Evolutionary conservation across 2,888 invertebrate genomes (phyloP), one percentile per base, ranked within the genome.

Genomic region (Mayetiola destructor): DNA sequence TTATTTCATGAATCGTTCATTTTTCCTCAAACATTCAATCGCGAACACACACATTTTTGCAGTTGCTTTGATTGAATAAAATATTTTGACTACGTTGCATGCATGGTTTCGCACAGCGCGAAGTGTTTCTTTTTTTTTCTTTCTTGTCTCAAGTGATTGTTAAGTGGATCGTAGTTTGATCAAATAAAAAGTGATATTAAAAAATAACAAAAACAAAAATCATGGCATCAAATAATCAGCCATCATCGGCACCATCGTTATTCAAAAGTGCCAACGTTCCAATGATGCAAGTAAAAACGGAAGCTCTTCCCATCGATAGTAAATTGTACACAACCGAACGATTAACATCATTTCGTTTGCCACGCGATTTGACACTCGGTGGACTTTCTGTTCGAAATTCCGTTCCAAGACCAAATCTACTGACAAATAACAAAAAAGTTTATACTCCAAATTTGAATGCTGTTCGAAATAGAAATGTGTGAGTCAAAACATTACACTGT

Each of bases 381-480:
- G 78, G 69, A 10, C 21, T 56, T 6, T 10, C 23, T n/a, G 4
- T 20, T n/a, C 35, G 23, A 52, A 27, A 18, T 53, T 27, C 55
- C 30, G 40, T 30, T 18, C 40, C 68, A 70, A 57, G 61, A 0
- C 48, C 48, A 4, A 48, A 48, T 48, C 27, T 48, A 48, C 16
- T 48, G 6, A 14, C 12, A 48, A 27, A 12, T 6, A 74, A 69
- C 61, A 80, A 79, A 66, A 80, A 80, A 66, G 75, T 79, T 1
- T 80, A 79, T 62, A 72, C 73, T 1, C 80, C 80, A 5, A 80
- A 80, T 65, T 68, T 80, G 55, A 80, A 80, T 65, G 80, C 77
- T 1, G 70, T 77, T 56, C 74, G 80, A 56, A 80, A 79, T 65
- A 80, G 79, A 66, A 79, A 75, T 63, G 60, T 66, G 72, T 72